Base-by-base conservation (phyloP, 1,140 invertebrate species). In the Lasioglossum albipes region DNA sequence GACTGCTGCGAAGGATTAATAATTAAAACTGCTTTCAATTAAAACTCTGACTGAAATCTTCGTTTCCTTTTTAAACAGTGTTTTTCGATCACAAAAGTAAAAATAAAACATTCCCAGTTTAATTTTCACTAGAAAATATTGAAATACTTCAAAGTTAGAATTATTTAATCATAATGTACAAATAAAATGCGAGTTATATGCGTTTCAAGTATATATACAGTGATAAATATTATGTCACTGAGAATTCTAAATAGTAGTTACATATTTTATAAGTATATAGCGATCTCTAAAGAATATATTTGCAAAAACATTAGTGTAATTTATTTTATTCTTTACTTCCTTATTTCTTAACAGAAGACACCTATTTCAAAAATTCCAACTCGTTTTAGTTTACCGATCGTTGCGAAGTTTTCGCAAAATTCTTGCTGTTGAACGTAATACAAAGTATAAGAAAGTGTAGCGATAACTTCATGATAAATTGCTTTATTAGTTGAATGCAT, bases 401-500 rank as follows among this genome's bases (percentile, higher is more conserved):
- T 65, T 18, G 2, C 18, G 9, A 16, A 36, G 41, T 27, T 49
- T 12, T 31, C 45, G 16, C 31, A 72, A 36, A 65, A 41, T 54
- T 36, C 6, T 49, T 70, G 31, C 64, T 18, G 2, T 54, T 45
- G 3, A 41, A 52, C 2, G 5, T 72, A n/a, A 20, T 42, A 52
- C 49, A 13, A 52, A 72, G 10, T 64, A 66, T 22, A 73, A 73
- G 49, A 71, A 71, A 77, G 18, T 59, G n/a, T 68, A 52, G 70
- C 22, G 31, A 36, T 12, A 54, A 65, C 16, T 18, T 49, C 10
- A 22, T 72, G 13, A 36, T 67, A 66, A 67, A 57, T 66, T 20
- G n/a, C 20, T 67, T 74, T 79, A 74, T 74, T 74, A 74, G 66
- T 66, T 31, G 66, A 74, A 79, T 3, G 7, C 64, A 59, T 49